Percentiles rank a stretch among this genome's conserved stretches.
Conservation (phyloP, 2,113 vertebrate genomes). For the Antechinus stuartii region DNA sequence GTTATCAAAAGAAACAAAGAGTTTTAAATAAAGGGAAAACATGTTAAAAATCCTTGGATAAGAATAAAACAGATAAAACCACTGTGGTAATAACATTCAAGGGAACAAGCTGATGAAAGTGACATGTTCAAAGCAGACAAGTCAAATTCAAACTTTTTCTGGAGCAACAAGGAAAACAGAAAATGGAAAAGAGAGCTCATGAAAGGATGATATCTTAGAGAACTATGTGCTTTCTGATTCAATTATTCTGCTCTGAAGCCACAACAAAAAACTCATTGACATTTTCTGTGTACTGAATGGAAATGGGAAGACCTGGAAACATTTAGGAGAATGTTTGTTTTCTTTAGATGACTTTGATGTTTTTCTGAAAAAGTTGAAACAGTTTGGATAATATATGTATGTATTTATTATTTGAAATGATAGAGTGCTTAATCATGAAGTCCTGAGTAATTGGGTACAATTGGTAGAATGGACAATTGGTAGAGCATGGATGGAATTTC, state of each 20-base stretch:
- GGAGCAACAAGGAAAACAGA: neutral
- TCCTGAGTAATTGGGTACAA: too few relatives aligned
- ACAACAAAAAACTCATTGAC: neutral
- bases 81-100: neutral
- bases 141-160: neutral
- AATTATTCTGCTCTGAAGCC: neutral
- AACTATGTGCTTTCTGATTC: neutral
- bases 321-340: neutral
- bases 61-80: neutral
- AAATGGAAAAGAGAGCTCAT: neutral
- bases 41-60: neutral
- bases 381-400: neutral
- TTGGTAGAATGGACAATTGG: too few relatives aligned
- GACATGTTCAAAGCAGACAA: neutral
- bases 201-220: neutral
- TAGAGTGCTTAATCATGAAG: neutral
- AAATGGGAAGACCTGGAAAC: neutral
- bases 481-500: too few relatives aligned
- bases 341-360: neutral
- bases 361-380: neutral
- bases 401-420: neutral
- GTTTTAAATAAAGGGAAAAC: neutral
- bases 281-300: neutral
- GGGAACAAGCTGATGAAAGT: neutral
- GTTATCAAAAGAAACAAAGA: conserved; percentile 4